Conservation (phyloP, 2,797 vertebrate species). For the Lemur catta region DNA sequence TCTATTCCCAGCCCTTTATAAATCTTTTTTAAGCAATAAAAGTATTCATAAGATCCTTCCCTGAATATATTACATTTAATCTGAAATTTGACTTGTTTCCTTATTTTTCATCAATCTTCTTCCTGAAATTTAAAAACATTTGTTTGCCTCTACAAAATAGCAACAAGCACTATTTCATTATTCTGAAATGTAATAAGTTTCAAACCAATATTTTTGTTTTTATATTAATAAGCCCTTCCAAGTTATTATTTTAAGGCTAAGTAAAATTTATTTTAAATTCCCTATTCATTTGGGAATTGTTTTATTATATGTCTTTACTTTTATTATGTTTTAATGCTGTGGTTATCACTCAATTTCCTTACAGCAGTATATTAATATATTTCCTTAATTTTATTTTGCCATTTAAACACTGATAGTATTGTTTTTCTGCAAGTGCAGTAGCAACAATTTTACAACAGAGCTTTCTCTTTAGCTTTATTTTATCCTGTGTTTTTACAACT, state of each 20-base stretch:
- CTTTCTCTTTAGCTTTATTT: conserved; percentile 7
- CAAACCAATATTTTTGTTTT: background rate
- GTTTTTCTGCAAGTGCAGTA: background rate
- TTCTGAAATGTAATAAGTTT: background rate
- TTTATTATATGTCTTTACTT: background rate
- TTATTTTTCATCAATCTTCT: conserved; percentile 52
- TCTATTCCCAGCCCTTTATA: conserved; percentile 66
- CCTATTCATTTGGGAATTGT: conserved; percentile 17
- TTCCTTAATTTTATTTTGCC: background rate
- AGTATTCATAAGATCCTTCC: conserved; percentile 49
- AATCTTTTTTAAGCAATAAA: conserved; percentile 70
- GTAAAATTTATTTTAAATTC: conserved; percentile 41
- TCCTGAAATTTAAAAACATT: conserved; percentile 50
- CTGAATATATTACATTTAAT: conserved; percentile 65
- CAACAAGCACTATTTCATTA: conserved; percentile 45
- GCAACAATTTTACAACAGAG: background rate
- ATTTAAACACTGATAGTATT: background rate
- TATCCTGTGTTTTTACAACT: background rate
- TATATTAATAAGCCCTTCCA: background rate
- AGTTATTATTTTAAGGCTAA: conserved; percentile 22
- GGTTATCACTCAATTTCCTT: conserved; percentile 39
- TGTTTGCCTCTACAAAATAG: conserved; percentile 20
- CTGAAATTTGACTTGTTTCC: conserved; percentile 51
- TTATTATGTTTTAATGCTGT: background rate
- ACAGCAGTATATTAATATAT: background rate